Evolutionary conservation across 2,888 invertebrate genomes (phyloP), one percentile per base, ranked within the genome.

Genomic region (Disparrhopalites patrizii): DNA sequence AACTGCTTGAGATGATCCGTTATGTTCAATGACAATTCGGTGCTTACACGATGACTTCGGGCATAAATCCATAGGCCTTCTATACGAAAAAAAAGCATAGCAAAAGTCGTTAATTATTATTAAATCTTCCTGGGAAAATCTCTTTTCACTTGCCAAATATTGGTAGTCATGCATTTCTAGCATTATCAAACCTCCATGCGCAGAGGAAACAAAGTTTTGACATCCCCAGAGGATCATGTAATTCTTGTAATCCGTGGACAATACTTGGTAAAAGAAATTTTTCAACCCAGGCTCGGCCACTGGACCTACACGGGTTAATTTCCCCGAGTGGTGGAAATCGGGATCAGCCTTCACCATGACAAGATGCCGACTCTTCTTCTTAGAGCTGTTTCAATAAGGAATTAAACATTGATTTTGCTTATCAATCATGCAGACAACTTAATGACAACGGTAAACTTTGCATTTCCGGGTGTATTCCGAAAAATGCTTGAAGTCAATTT

Each of bases 221-320:
- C 54, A 54, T n/a, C 54, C 54, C 54, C 54, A 54, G 10, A 54
- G 28, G 20, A 54, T n/a, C 18, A 54, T 13, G 31, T 30, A 54
- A n/a, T 31, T 28, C 5, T 15, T 30, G 31, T 54, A 54, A 20
- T 54, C 54, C 4, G 54, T 54, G 18, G 30, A 2, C 1, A 54
- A 33, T 2, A 54, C 15, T 28, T 54, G 30, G 20, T 31, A 31
- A 5, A 20, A 7, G n/a, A 31, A 31, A 5, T 54, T 54, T 1
- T 31, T 8, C 18, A 54, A 33, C 1, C n/a, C 28, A 18, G 3
- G 7, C 18, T 10, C 7, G 31, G 25, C n/a, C 8, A 15, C 18
- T 15, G n/a, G 52, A 10, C 2, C 8, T 15, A 31, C 10, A 18
- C 18, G 54, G 2, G 8, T 54, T 18, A 54, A 20, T 31, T 54